These are phyloP conservation scores for Neosilurus hyrtlii DNA, from an alignment of 2,797 vertebrate genomes.

Conservation along the genomic window DNA sequence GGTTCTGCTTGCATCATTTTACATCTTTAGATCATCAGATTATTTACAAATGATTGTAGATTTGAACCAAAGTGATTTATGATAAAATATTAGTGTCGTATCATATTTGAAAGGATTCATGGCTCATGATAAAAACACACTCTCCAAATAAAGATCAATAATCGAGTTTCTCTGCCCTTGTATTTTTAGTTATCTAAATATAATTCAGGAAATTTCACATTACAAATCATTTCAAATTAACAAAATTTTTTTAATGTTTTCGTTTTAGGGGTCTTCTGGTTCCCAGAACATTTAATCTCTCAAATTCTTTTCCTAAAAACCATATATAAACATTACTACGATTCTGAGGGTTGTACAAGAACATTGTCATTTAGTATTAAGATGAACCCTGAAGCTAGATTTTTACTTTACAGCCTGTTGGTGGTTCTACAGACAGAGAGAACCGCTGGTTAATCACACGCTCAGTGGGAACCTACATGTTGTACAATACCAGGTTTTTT, in stretches of 20 bases:
- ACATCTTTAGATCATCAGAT: not conserved
- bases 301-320: not conserved
- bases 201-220: not conserved
- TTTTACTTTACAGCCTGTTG: not conserved
- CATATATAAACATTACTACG: not conserved
- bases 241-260: not conserved
- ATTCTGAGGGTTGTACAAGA: not conserved
- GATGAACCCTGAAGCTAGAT: not conserved
- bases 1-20: not conserved
- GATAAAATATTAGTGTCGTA: not conserved
- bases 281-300: not conserved
- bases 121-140: not conserved
- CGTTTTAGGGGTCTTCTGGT: not conserved
- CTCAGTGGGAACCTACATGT: not conserved
- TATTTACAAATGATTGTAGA: not conserved
- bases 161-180: not conserved
- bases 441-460: not conserved
- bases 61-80: not conserved
- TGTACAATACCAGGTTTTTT: constrained; percentile 13
- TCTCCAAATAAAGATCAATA: not conserved
- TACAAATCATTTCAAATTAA: not conserved
- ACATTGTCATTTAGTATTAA: not conserved
- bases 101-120: not conserved
- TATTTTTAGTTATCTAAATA: not conserved
- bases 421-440: not conserved